phyloP scores from a whole-genome alignment of 2,888 invertebrate species.

The Rhyacophila evoluta region DNA sequence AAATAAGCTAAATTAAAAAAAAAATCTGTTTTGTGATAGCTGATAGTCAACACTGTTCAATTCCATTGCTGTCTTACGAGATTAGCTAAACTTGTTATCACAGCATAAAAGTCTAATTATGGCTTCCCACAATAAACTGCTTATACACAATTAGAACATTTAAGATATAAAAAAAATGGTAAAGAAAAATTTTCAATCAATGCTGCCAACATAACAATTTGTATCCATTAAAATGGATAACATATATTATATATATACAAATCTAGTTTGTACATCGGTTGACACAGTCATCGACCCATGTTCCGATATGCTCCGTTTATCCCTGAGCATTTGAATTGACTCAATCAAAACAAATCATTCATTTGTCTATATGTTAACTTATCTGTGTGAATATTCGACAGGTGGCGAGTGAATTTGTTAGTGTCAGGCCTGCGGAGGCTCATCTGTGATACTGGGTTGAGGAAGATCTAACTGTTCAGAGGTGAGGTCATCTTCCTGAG shows the following conservation, averaged over 20 bases:
- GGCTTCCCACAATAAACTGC: not conserved
- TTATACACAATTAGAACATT: not conserved
- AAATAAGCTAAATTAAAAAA: no score
- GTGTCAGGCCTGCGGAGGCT: conserved; percentile 68
- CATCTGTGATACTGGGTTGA: conserved; percentile 65
- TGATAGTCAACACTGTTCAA: no score
- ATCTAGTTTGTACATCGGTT: no score
- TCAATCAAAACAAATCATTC: not conserved
- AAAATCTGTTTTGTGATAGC: no score
- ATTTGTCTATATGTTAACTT: not conserved
- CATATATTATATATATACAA: no score
- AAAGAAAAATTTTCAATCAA: not conserved
- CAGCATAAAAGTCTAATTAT: not conserved
- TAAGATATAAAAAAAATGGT: not conserved
- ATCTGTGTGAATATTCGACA: not conserved
- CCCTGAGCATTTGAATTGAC: not conserved
- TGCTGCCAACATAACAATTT: not conserved
- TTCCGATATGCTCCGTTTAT: no score
- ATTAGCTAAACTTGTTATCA: not conserved
- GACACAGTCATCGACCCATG: no score
- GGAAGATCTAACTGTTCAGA: conserved; percentile 57
- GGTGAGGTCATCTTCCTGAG: not conserved
- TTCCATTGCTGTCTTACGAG: not conserved
- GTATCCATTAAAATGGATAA: not conserved
- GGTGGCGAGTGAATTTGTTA: not conserved